Percentiles rank a stretch among this genome's conserved stretches.
These are phyloP conservation scores for Archips xylosteana DNA, from an alignment of 2,888 invertebrate species.

Conservation along the genomic window DNA sequence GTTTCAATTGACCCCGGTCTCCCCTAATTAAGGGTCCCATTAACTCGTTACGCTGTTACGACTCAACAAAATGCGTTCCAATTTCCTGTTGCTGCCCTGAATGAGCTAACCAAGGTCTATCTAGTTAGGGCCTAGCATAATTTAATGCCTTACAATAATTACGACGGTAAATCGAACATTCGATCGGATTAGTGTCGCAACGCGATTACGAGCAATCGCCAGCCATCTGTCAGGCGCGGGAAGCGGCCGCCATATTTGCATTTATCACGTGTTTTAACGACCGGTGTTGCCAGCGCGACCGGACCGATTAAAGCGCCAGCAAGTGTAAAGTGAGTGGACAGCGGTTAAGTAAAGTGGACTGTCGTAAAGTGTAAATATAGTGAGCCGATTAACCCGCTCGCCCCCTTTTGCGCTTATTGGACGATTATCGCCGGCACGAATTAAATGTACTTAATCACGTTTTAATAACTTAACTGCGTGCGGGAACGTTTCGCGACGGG, in stretches of 20 bases:
- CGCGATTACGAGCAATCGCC: constrained; percentile 44
- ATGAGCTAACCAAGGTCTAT: constrained; percentile 35
- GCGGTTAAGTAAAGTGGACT: constrained; percentile 59
- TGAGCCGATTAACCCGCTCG: constrained; percentile 41
- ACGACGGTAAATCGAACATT: constrained; percentile 43
- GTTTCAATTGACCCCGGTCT: too few species aligned
- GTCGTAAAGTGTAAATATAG: constrained; percentile 56
- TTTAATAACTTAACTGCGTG: constrained; percentile 50
- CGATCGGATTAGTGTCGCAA: constrained; percentile 46
- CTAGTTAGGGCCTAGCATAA: constrained; percentile 28
- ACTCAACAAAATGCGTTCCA: constrained; percentile 32
- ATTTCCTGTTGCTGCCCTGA: constrained; percentile 36
- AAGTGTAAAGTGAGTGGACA: constrained; percentile 56
- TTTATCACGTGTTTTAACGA: constrained; percentile 43
- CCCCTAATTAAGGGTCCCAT: constrained; percentile 18
- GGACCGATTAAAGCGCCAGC: constrained; percentile 35
- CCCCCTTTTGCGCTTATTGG: constrained; percentile 50
- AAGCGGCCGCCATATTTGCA: constrained; percentile 42
- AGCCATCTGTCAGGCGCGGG: constrained; percentile 39
- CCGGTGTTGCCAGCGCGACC: constrained; percentile 33
- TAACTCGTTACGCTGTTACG: constrained; percentile 33
- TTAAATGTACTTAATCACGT: constrained; percentile 46
- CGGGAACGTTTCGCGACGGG: constrained; percentile 15
- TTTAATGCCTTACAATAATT: constrained; percentile 37
- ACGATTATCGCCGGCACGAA: constrained; percentile 51